phyloP scores from a whole-genome alignment of 1,140 invertebrate species.

The Drosophila littoralis region DNA sequence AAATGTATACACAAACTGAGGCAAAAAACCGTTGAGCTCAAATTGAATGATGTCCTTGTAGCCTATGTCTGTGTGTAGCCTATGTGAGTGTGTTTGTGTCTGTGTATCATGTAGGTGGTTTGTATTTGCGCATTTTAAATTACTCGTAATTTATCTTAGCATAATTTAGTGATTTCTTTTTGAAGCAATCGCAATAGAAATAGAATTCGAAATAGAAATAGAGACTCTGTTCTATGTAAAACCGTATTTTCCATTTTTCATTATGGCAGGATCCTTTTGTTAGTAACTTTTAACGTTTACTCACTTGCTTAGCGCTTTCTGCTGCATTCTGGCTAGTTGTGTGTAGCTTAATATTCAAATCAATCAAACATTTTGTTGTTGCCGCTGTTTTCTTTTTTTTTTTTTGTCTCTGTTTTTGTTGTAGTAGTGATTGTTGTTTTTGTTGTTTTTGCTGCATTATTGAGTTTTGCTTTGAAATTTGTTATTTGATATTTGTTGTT shows the following conservation, averaged over 20 bases:
- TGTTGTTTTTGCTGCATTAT: neutral
- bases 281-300: constrained; percentile 82
- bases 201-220: constrained; percentile 66
- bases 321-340: constrained; percentile 14
- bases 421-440: constrained; percentile 10
- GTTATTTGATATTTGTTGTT: constrained; percentile 13
- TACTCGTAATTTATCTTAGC: constrained; percentile 40
- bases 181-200: constrained; percentile 30
- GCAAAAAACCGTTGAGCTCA: constrained; percentile 29
- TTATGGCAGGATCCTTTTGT: constrained; percentile 83
- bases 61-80: neutral
- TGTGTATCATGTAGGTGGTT: constrained; percentile 24
- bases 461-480: neutral
- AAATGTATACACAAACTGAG: constrained; percentile 34
- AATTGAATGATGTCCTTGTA: constrained; percentile 9
- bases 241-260: constrained; percentile 76
- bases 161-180: constrained; percentile 34
- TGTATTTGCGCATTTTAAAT: constrained; percentile 11
- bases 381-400: constrained; percentile 4
- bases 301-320: constrained; percentile 38
- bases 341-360: constrained; percentile 14
- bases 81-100: constrained; percentile 3
- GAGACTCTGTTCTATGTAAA: constrained; percentile 71
- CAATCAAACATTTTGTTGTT: constrained; percentile 9
- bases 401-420: neutral